phyloP scores from a whole-genome alignment of 2,113 vertebrate species.

The Maylandia zebra region DNA sequence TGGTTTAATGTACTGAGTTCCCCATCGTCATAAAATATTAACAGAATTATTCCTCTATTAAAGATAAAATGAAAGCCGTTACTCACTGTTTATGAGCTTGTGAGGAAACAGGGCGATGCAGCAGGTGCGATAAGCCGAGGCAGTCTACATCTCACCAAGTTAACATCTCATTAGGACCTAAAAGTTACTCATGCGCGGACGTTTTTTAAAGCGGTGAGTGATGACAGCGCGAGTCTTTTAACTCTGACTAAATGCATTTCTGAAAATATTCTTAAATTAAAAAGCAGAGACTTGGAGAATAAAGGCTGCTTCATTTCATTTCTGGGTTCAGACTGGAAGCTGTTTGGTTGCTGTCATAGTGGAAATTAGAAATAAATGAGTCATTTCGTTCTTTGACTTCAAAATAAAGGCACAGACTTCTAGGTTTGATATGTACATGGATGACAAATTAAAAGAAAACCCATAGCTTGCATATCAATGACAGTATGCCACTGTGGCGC shows the following conservation, averaged over 20 bases:
- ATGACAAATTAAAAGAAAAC: background rate
- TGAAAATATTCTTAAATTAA: constrained; percentile 23
- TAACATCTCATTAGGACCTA: background rate
- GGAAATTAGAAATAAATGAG: constrained; percentile 21
- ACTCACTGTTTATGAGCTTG: background rate
- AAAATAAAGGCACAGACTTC: background rate
- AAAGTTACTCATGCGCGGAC: background rate
- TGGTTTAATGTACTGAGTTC: background rate
- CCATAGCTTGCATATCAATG: background rate
- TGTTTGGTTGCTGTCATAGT: background rate
- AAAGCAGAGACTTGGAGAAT: background rate
- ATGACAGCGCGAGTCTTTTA: background rate
- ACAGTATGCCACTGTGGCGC: background rate
- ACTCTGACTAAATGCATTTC: background rate
- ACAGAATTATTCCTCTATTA: constrained; percentile 6
- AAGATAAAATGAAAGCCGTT: background rate
- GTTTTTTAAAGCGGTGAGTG: background rate
- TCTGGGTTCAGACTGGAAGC: background rate
- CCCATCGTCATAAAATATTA: background rate
- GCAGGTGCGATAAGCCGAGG: background rate
- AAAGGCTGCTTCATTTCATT: constrained; percentile 28
- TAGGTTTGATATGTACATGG: background rate
- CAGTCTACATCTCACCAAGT: background rate
- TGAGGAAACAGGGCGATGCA: background rate
- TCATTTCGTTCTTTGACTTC: background rate